These are phyloP conservation scores for Nomada lathburiana DNA, from an alignment of 2,888 invertebrate genomes.

Conservation along the genomic window DNA sequence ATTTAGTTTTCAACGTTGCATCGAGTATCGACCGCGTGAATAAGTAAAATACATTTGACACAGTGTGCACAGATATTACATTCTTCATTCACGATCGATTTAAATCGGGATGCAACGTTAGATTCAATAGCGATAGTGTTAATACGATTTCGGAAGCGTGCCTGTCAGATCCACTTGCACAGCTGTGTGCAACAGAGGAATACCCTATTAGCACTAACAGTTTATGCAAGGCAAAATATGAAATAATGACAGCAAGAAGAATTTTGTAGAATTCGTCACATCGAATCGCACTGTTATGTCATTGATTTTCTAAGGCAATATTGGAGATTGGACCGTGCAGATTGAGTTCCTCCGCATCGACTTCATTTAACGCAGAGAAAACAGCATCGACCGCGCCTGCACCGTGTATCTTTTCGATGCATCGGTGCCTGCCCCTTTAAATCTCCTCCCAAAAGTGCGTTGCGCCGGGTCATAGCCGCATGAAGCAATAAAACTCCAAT, in stretches of 20 bases:
- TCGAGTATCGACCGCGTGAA: background rate
- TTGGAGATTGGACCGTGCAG: background rate
- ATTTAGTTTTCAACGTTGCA: constrained; percentile 1
- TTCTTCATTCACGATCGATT: background rate
- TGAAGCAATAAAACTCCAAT: background rate
- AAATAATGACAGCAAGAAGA: background rate
- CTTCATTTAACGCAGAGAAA: constrained; percentile 26
- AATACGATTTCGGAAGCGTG: background rate
- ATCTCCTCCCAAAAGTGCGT: constrained; percentile 32
- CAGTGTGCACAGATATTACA: background rate
- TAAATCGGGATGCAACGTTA: background rate
- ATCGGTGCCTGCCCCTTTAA: constrained; percentile 10
- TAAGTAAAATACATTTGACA: constrained; percentile 11
- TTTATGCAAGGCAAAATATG: background rate
- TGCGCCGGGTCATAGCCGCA: background rate
- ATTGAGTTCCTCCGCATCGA: constrained; percentile 21
- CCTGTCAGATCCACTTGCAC: background rate
- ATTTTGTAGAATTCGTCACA: background rate
- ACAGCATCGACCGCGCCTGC: constrained; percentile 59
- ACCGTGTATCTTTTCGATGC: constrained; percentile 73
- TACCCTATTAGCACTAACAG: no score
- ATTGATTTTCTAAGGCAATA: background rate
- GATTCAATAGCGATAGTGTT: background rate
- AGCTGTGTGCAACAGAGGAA: background rate
- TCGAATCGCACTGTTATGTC: background rate